These are phyloP conservation scores for Geopemphigus sp. DNA, from an alignment of 1,140 invertebrate genomes.

Conservation along the genomic window DNA sequence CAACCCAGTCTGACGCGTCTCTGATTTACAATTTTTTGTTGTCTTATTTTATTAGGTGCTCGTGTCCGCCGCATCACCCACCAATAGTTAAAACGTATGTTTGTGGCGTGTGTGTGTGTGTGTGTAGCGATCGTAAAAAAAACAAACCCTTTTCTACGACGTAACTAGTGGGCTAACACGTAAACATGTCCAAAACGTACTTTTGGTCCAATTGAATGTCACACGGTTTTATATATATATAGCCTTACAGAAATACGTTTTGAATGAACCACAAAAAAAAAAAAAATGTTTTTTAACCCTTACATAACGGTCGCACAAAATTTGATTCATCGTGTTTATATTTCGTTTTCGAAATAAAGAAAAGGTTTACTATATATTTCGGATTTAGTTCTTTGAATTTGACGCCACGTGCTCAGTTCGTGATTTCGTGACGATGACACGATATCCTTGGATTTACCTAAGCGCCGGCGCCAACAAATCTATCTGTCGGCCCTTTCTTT, in stretches of 20 bases:
- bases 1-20: constrained; percentile 31
- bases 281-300: neutral
- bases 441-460: constrained; percentile 32
- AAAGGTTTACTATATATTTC: neutral
- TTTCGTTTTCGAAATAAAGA: neutral
- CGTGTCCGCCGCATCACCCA: too few species aligned
- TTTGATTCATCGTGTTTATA: constrained; percentile 21
- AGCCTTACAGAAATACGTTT: neutral
- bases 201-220: neutral
- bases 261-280: neutral
- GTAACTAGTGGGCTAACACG: neutral
- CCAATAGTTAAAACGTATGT: constrained; percentile 9
- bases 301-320: neutral
- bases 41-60: constrained; percentile 7
- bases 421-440: constrained; percentile 43
- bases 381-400: constrained; percentile 13
- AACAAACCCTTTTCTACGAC: neutral
- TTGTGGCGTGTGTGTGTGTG: neutral
- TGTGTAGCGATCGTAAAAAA: constrained; percentile 3
- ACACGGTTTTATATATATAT: too few species aligned
- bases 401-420: neutral
- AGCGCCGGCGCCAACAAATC: constrained; percentile 19
- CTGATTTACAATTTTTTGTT: constrained; percentile 29
- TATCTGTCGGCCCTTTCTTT: constrained; percentile 39
- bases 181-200: constrained; percentile 19